Base-by-base conservation (phyloP, 2,113 vertebrate genomes). In the Brevimyrus niger region DNA sequence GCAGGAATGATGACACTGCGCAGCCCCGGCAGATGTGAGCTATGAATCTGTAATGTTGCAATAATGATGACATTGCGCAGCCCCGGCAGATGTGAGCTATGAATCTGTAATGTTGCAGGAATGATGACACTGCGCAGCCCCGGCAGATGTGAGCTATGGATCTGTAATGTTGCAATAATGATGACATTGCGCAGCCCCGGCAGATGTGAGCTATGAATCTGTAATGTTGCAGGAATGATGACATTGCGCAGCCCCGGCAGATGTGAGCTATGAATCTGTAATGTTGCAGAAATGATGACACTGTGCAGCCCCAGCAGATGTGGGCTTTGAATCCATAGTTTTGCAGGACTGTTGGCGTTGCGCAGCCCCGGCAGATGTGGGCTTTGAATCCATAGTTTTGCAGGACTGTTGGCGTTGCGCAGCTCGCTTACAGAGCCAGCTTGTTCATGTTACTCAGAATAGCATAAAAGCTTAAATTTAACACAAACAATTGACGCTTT, bases 401-500 rank as follows among this genome's bases (percentile, higher is more conserved):
- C 53, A 23, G 53, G 53, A 23, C 44, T 0, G 44, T 46, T 46
- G 44, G 44, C 4, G 55, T 58, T n/a, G 6, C 6, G 27, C 61
- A 69, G 61, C 10, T 44, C 38, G 21, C 55, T 85, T 6, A 11
- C 19, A n/a, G 23, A 48, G 21, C 8, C 83, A 44, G 69, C 35
- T 38, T 17, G 27, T 17, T 76, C 21, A 35, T 3, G 15, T 42
- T 23, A 46, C 7, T 27, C 21, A 21, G 8, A 84, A 84, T 46
- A 10, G 44, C 42, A n/a, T 47, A 4, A 44, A 46, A 10, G 8
- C 7, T 17, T 0, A 86, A 50, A 86, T 17, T 53, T 53, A 51
- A 51, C 46, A 87, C 31, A 61, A 61, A 88, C 86, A 61, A 47
- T 61, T 17, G 53, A 58, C 85, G 90, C 48, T 87, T 85, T 48